A percentile compares a stretch with the other conserved stretches of the same genome.
These are phyloP conservation scores for Drosophila sucinea DNA, from an alignment of 1,140 invertebrate species.

Conservation along the genomic window DNA sequence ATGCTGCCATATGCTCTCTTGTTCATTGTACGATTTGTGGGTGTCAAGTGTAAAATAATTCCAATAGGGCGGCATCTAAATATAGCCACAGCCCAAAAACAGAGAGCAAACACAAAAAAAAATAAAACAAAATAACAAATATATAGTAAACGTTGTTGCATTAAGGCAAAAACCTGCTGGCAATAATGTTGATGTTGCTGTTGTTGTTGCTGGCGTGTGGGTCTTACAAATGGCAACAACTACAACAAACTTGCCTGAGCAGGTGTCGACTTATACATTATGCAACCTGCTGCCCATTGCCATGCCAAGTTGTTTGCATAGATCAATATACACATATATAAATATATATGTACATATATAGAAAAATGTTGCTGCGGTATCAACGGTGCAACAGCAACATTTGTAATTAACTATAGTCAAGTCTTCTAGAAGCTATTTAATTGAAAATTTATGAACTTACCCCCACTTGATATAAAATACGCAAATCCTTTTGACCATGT, in stretches of 20 bases:
- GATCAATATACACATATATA: slow-evolving; percentile 44
- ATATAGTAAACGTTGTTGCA: slow-evolving; percentile 27
- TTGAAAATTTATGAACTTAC: slow-evolving; percentile 56
- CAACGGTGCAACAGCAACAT: slow-evolving; percentile 36
- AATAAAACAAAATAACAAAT: slow-evolving; percentile 22
- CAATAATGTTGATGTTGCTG: slow-evolving; percentile 38
- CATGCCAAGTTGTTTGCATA: slow-evolving; percentile 66
- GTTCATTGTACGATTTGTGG: slow-evolving; percentile 52
- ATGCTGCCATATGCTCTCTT: slow-evolving; percentile 60
- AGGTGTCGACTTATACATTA: slow-evolving; percentile 76
- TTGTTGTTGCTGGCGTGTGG: slow-evolving; percentile 61
- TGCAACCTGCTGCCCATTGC: slow-evolving; percentile 54
- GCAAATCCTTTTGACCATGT: slow-evolving; percentile 59
- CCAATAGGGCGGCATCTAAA: slow-evolving; percentile 74
- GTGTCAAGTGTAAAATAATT: slow-evolving; percentile 72
- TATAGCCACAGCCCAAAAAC: slow-evolving; percentile 58
- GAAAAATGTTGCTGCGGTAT: slow-evolving; percentile 9
- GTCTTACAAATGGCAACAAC: slow-evolving; percentile 68
- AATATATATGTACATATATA: not conserved
- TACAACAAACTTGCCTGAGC: slow-evolving; percentile 47
- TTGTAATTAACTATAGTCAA: slow-evolving; percentile 49
- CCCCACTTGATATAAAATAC: slow-evolving; percentile 82
- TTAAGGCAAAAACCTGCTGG: slow-evolving; percentile 54
- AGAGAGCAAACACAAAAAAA: slow-evolving; percentile 24
- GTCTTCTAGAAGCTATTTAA: slow-evolving; percentile 12